A percentile compares a stretch with the other conserved stretches of the same genome.
Conservation (phyloP, 1,140 invertebrate genomes). For the Zaprionus camerounensis region DNA sequence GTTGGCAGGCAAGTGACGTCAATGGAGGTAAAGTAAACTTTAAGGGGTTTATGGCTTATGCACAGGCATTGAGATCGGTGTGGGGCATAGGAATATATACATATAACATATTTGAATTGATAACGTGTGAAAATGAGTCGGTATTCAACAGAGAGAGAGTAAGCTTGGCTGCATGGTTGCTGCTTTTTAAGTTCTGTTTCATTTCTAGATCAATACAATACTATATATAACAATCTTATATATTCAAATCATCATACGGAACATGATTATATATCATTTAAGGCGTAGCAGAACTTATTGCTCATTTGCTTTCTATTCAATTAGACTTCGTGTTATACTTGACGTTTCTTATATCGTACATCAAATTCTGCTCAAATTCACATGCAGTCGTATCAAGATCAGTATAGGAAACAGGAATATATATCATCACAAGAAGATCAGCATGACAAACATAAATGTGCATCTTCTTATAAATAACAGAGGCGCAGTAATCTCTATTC, state of each 20-base stretch:
- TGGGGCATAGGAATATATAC: not conserved
- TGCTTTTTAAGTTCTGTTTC: not conserved
- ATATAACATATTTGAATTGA: not conserved
- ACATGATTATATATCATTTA: not conserved
- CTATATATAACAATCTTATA: too few species aligned
- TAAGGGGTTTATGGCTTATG: not conserved
- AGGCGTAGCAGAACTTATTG: not conserved
- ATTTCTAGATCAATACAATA: too few species aligned
- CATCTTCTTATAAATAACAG: too few species aligned
- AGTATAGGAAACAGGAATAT: not conserved
- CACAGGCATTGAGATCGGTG: not conserved
- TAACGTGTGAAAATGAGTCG: fast-evolving
- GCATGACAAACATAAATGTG: not conserved
- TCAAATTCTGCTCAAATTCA: not conserved
- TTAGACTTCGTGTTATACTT: not conserved
- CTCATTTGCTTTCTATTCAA: not conserved
- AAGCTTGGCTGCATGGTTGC: not conserved
- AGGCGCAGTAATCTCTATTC: too few species aligned
- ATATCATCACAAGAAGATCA: not conserved
- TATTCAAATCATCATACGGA: not conserved
- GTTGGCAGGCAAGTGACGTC: not conserved
- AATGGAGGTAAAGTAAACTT: not conserved
- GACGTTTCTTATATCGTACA: not conserved
- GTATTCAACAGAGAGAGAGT: not conserved
- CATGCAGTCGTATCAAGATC: not conserved